Evolutionary conservation across 2,797 vertebrate species (phyloP), one percentile per base, ranked within the genome.

Genomic region (Fistularia tabacaria): DNA sequence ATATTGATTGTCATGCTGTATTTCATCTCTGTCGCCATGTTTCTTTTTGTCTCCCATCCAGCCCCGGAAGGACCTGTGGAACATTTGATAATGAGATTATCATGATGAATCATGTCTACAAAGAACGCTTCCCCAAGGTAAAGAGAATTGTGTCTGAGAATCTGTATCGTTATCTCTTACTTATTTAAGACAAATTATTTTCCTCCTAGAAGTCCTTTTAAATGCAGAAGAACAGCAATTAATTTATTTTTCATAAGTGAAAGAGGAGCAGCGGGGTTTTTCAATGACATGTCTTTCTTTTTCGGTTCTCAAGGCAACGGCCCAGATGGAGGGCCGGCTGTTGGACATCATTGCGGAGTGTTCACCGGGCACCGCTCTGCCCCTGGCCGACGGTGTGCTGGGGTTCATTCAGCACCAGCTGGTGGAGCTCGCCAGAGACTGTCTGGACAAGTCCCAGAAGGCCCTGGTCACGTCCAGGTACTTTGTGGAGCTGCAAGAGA

Each of bases 41-140:
- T 39, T 40, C 7, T 25, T 68, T n/a, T 36, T 71, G 42, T 40
- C 71, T 72, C 44, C 64, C 41, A 9, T 74, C n/a, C 84, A 98
- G 95, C 84, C 95, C 95, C 3, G 94, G 94, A 38, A 87, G 95
- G 44, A 91, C 94, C 0, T 87, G 92, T 0, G 92, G 93, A 68
- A 89, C 84, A 8, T 94, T 96, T 47, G 95, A 98, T 82, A 96
- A 95, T 8, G 95, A 98, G 80, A 91, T 96, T 44, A 90, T 96
- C 66, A 96, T 97, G 95, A 96, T 97, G 95, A 97, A 98, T 79
- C 95, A 97, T 7, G 95, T 98, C 70, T 98, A 98, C 89, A 95
- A 93, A 75, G 95, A 98, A 69, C 87, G 95, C 46, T 98, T 97
- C 77, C 95, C 95, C 2, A 98, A 95, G 94, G 95, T 94, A 82